Conservation (phyloP, 1,140 invertebrate genomes). For the Tribolium madens region DNA sequence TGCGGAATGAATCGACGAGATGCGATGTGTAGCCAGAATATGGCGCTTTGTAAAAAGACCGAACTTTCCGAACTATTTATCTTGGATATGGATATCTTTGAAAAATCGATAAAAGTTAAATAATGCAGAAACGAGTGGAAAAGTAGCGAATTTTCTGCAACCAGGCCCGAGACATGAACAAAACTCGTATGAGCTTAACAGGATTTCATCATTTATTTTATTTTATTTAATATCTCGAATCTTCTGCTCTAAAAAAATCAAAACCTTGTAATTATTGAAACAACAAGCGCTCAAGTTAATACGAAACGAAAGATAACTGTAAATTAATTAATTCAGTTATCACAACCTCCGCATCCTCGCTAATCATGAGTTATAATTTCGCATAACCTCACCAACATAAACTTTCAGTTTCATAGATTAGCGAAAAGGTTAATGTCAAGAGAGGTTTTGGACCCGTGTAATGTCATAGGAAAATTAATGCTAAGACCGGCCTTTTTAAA, state of each 20-base stretch:
- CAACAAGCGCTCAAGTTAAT: conserved; percentile 6
- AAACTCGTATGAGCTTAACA: neutral
- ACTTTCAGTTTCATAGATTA: conserved; percentile 39
- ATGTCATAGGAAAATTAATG: conserved; percentile 15
- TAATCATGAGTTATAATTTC: conserved; percentile 47
- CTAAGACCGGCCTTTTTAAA: neutral
- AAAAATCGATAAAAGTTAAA: conserved; percentile 32
- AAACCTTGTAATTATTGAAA: conserved; percentile 1
- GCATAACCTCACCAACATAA: conserved; percentile 29
- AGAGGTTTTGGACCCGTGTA: neutral
- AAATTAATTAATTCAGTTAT: conserved; percentile 46
- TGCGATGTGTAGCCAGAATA: conserved; percentile 35
- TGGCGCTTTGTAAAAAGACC: conserved; percentile 23
- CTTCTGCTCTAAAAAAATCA: too few species aligned
- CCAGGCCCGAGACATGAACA: neutral
- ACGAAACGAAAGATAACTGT: conserved; percentile 38
- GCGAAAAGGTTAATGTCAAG: conserved; percentile 20
- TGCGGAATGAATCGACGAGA: conserved; percentile 10
- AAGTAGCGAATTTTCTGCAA: neutral
- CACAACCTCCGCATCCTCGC: conserved; percentile 23
- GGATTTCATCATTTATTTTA: neutral
- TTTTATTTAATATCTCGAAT: neutral
- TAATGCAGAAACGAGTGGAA: conserved; percentile 33
- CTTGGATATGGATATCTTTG: conserved; percentile 29
- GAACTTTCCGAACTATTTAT: conserved; percentile 37